Evolutionary conservation across 1,140 invertebrate species (phyloP).

Genomic region (Nautilus pompilius): DNA sequence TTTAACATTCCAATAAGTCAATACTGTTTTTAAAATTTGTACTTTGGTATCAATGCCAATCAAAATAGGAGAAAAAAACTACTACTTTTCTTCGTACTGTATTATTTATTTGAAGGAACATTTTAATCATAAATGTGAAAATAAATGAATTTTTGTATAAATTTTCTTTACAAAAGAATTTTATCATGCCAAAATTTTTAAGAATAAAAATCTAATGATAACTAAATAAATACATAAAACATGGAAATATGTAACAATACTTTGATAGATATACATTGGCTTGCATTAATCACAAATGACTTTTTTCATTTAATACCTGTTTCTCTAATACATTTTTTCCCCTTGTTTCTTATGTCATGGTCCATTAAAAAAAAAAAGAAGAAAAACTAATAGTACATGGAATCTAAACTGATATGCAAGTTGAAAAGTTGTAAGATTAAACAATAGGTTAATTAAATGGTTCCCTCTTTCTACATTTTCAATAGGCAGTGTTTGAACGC

Average conservation of each 20-base stretch:
- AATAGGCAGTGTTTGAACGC: conserved; percentile 76
- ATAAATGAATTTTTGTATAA: neutral
- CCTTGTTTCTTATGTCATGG: neutral
- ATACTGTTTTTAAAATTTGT: neutral
- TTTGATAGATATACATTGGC: too few species aligned
- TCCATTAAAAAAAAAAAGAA: neutral
- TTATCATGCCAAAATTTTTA: too few species aligned
- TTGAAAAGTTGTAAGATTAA: neutral
- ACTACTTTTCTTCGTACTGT: neutral
- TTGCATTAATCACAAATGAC: too few species aligned
- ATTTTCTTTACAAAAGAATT: too few species aligned
- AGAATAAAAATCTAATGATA: too few species aligned
- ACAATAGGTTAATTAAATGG: neutral
- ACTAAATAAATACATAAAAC: too few species aligned
- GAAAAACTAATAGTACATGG: neutral
- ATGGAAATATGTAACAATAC: too few species aligned
- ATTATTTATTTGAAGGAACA: neutral
- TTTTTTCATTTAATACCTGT: neutral
- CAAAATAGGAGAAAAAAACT: neutral
- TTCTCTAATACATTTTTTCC: neutral
- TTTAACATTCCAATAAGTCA: neutral
- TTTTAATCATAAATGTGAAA: neutral
- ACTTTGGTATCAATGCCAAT: neutral
- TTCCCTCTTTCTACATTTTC: conserved; percentile 57
- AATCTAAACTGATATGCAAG: neutral